Percentiles rank a stretch among this genome's conserved stretches.
phyloP scores from a whole-genome alignment of 2,113 vertebrate species.

The Fulica atra region DNA sequence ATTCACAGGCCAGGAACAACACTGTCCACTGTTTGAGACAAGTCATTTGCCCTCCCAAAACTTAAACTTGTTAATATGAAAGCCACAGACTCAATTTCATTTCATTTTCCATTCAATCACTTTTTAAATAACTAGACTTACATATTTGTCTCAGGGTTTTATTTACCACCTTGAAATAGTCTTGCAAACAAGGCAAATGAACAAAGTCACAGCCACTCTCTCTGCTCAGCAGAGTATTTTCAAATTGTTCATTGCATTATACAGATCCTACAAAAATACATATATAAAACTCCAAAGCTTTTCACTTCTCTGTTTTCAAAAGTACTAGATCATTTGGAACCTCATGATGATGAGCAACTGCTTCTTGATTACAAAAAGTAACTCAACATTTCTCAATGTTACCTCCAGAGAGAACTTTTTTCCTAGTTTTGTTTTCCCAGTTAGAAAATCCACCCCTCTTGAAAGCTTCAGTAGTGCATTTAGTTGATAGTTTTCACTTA shows the following conservation, averaged over 20 bases:
- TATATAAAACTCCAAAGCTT: neutral
- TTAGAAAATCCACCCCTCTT: neutral
- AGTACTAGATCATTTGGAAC: neutral
- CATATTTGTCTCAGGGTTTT: neutral
- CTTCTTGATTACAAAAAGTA: neutral
- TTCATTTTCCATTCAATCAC: neutral
- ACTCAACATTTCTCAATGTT: neutral
- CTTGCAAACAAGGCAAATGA: neutral
- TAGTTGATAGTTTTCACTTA: neutral
- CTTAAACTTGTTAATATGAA: neutral
- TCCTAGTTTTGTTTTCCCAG: neutral
- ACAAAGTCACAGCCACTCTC: neutral
- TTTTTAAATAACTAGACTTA: neutral
- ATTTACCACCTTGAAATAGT: neutral
- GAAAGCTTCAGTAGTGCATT: neutral
- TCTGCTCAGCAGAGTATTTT: neutral
- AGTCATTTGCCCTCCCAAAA: neutral
- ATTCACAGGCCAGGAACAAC: neutral
- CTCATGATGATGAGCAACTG: neutral
- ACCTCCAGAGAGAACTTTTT: neutral
- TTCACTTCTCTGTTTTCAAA: neutral
- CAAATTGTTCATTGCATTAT: neutral
- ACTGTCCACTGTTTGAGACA: neutral
- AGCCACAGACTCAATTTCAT: neutral
- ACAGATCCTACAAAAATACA: neutral